A percentile compares a stretch with the other conserved stretches of the same genome.
Evolutionary conservation across 2,113 vertebrate species (phyloP).

Genomic region (Chroicocephalus ridibundus): DNA sequence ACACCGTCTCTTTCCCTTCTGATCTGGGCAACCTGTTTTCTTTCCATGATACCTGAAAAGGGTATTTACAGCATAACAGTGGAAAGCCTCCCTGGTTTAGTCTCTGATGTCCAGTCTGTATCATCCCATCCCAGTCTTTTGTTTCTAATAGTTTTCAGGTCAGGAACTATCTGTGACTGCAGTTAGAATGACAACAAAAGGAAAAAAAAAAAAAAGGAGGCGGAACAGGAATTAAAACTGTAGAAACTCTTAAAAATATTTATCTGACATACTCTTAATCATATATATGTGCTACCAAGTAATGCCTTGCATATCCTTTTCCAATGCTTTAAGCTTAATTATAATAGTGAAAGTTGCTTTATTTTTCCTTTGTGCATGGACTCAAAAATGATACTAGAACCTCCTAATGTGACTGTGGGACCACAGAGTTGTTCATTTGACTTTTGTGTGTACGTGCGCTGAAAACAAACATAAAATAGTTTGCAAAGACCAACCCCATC

Average conservation of each 20-base stretch:
- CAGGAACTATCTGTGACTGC: background rate
- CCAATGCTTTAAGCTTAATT: background rate
- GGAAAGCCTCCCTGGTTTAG: background rate
- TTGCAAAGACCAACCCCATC: background rate
- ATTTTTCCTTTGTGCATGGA: background rate
- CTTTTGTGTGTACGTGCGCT: background rate
- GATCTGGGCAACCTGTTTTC: background rate
- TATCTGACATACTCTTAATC: background rate
- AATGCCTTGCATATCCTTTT: background rate
- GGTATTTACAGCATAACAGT: background rate
- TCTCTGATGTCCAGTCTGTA: background rate
- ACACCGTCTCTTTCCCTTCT: background rate
- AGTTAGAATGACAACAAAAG: background rate
- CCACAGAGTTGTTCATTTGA: background rate
- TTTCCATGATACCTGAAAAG: background rate
- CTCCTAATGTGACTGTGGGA: background rate
- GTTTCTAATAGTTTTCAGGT: background rate
- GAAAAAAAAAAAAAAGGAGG: background rate
- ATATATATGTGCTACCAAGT: background rate
- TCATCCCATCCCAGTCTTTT: background rate
- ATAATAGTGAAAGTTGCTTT: background rate
- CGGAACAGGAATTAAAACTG: background rate
- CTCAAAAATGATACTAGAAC: background rate
- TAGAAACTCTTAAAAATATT: background rate
- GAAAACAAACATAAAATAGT: background rate